Conservation (phyloP, 2,888 invertebrate genomes). For the Herminia tarsipennalis region DNA sequence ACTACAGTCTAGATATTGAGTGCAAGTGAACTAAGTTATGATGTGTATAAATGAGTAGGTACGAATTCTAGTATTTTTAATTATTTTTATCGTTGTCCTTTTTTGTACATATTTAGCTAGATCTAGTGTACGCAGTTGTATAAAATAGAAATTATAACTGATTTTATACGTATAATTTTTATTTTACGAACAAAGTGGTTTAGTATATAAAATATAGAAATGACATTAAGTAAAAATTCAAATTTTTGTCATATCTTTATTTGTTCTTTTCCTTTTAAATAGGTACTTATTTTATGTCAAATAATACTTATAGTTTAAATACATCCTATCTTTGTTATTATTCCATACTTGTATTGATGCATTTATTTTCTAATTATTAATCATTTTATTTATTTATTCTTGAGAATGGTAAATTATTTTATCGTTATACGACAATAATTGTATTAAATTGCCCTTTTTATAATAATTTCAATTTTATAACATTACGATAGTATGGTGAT, state of each 20-base stretch:
- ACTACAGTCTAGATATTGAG: slow-evolving; percentile 26
- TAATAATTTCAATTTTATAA: no score
- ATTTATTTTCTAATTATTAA: slow-evolving; percentile 28
- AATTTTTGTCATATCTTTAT: no score
- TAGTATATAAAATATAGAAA: not conserved
- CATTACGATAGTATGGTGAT: no score
- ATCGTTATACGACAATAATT: no score
- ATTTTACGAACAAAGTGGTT: slow-evolving; percentile 12
- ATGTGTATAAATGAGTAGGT: slow-evolving; percentile 40
- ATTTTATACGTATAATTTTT: slow-evolving; percentile 33
- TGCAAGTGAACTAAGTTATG: slow-evolving; percentile 35
- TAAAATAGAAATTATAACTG: slow-evolving; percentile 29
- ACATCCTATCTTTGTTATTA: slow-evolving; percentile 17
- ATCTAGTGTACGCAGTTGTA: slow-evolving; percentile 16
- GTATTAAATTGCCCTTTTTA: no score
- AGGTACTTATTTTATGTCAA: slow-evolving; percentile 30
- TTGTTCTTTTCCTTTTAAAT: no score
- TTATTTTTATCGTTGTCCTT: slow-evolving; percentile 29
- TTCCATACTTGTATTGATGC: slow-evolving; percentile 39
- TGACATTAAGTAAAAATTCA: slow-evolving; percentile 28
- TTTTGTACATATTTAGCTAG: slow-evolving; percentile 39
- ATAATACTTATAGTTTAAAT: slow-evolving; percentile 15
- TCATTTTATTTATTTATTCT: slow-evolving; percentile 30
- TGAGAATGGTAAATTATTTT: no score
- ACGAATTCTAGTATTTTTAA: slow-evolving; percentile 38